phyloP scores from a whole-genome alignment of 2,888 invertebrate genomes.

The Masnerella sp. region DNA sequence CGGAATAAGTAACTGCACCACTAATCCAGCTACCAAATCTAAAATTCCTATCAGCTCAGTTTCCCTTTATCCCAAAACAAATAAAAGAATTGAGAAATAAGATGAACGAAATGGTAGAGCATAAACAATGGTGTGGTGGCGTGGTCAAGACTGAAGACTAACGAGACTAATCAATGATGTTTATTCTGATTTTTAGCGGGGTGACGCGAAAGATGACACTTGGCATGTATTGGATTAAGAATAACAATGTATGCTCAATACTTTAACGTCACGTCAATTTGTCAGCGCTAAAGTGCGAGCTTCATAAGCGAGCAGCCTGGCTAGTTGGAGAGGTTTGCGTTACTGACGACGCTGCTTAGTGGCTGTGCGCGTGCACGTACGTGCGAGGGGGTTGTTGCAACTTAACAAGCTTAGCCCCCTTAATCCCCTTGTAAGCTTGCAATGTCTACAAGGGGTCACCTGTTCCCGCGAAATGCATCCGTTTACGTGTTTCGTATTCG shows the following conservation, averaged over 20 bases:
- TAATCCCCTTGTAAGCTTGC: conserved; percentile 77
- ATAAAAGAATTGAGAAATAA: too few relatives aligned
- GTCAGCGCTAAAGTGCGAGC: conserved; percentile 54
- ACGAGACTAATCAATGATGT: conserved; percentile 40
- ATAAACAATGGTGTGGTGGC: too few relatives aligned
- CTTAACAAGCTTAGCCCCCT: conserved; percentile 77
- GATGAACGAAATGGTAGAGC: too few relatives aligned
- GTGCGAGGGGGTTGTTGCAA: conserved; percentile 69
- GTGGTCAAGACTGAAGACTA: too few relatives aligned
- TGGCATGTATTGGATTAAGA: conserved; percentile 54
- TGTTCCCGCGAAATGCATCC: conserved; percentile 77
- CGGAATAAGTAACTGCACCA: too few relatives aligned
- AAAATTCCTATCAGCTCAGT: too few relatives aligned
- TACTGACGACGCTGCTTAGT: background rate
- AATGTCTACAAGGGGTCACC: conserved; percentile 78
- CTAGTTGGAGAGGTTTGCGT: too few relatives aligned
- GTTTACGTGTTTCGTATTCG: conserved; percentile 69
- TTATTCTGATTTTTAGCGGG: conserved; percentile 45
- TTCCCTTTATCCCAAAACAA: too few relatives aligned
- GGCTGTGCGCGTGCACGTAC: conserved; percentile 34
- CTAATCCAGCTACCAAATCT: too few relatives aligned
- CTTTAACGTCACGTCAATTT: conserved; percentile 59
- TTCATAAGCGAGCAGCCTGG: conserved; percentile 34
- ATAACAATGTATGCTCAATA: conserved; percentile 59
- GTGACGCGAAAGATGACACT: conserved; percentile 51